Base-by-base conservation (phyloP, 2,888 invertebrate species). In the Sinohyriopsis cumingii region DNA sequence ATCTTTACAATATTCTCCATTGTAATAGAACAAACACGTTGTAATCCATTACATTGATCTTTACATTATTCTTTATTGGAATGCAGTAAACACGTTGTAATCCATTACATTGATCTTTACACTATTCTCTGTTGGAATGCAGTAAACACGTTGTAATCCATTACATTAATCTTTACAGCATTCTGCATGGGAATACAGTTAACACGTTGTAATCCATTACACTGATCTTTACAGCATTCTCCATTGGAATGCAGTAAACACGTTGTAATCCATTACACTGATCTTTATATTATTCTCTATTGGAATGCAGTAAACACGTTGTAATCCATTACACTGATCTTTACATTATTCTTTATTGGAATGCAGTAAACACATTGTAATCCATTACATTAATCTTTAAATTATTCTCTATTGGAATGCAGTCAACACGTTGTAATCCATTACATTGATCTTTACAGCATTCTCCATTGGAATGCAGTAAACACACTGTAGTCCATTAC, bases 181-280 rank as follows among this genome's bases (percentile, higher is more conserved):
- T 33, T 33, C 1, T 33, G 1, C 33, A 33, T 33, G 0, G 7
- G 33, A 7, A 33, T 33, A 9, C 5, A 33, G 33, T 33, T 2
- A 9, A 33, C 33, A 33, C 68, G 63, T 68, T 71, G 66, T 66
- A 55, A 72, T 79, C n/a, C n/a, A n/a, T 33, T 33, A 33, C 33
- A 9, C 1, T 9, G 33, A 33, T 33, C 5, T 33, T 33, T 33
- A 33, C 9, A 33, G 9, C 9, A 9, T 33, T 33, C 1, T 33
- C 9, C 33, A 33, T 33, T 9, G 7, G 33, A 7, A 33, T 33
- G 33, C 5, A 33, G 33, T 33, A 9, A 9, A 33, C 33, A 33
- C 68, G 63, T 68, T 71, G 66, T 66, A 55, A 72, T 79, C n/a
- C n/a, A n/a, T 33, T 33, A 33, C 33, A 9, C 1, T 9, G 33